Conservation (phyloP, 2,888 invertebrate species). For the Linyphia triangularis region DNA sequence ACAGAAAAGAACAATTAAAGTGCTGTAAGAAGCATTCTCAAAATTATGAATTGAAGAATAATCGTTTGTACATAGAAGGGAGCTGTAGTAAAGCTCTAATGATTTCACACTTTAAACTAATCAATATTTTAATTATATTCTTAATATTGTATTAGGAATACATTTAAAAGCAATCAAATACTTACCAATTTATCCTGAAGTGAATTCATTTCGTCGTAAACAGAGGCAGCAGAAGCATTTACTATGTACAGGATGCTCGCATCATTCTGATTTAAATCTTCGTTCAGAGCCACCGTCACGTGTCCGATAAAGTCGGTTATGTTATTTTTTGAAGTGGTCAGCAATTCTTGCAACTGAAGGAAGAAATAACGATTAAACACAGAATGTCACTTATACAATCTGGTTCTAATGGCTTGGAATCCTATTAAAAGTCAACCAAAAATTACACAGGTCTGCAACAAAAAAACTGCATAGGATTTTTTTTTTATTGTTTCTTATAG, state of each 20-base stretch:
- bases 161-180: too few relatives aligned
- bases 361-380: neutral
- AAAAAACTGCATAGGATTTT: too few relatives aligned
- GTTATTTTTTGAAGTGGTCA: conserved; percentile 40
- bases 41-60: too few relatives aligned
- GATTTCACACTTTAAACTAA: too few relatives aligned
- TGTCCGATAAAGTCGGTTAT: conserved; percentile 49
- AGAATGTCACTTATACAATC: neutral
- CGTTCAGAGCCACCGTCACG: conserved; percentile 37
- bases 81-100: neutral
- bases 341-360: conserved; percentile 48
- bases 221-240: conserved; percentile 40
- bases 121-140: too few relatives aligned
- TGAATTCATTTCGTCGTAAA: conserved; percentile 56
- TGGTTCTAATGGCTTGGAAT: too few relatives aligned
- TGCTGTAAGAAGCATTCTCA: too few relatives aligned
- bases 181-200: conserved; percentile 63
- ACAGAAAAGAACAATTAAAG: too few relatives aligned
- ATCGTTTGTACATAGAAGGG: neutral
- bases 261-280: conserved; percentile 32
- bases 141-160: too few relatives aligned
- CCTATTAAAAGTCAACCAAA: too few relatives aligned
- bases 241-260: conserved; percentile 26
- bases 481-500: too few relatives aligned
- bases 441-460: too few relatives aligned